A percentile compares a stretch with the other conserved stretches of the same genome.
Conservation (phyloP, 2,888 invertebrate genomes). For the Nezara viridula region DNA sequence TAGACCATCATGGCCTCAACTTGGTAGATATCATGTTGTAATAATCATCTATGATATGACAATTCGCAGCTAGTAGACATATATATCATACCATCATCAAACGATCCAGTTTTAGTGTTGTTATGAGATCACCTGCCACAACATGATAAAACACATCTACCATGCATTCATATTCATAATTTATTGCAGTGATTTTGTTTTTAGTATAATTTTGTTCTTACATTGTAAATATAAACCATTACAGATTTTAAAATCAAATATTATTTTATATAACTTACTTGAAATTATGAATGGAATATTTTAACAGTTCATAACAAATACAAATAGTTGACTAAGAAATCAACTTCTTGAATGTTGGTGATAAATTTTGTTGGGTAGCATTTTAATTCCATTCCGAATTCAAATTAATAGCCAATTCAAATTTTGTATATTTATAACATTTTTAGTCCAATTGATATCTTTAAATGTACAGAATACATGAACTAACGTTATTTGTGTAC, state of each 20-base stretch:
- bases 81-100: too few species aligned
- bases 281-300: neutral
- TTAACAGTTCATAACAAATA: neutral
- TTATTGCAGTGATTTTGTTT: neutral
- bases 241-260: neutral
- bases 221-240: neutral
- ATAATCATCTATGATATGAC: neutral
- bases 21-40: too few species aligned
- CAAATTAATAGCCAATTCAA: neutral
- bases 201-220: neutral
- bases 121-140: neutral
- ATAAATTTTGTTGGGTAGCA: conserved; percentile 22
- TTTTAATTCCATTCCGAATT: neutral
- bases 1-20: too few species aligned
- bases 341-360: neutral
- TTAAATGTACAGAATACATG: conserved; percentile 34
- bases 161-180: neutral
- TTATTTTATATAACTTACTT: neutral
- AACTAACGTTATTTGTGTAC: conserved; percentile 45
- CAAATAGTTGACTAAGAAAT: neutral
- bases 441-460: conserved; percentile 41
- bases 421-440: neutral
- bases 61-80: neutral
- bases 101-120: too few species aligned
- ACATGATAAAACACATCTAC: neutral